Base-by-base conservation (phyloP, 2,113 vertebrate species). In the Psittacula cyanocephala region DNA sequence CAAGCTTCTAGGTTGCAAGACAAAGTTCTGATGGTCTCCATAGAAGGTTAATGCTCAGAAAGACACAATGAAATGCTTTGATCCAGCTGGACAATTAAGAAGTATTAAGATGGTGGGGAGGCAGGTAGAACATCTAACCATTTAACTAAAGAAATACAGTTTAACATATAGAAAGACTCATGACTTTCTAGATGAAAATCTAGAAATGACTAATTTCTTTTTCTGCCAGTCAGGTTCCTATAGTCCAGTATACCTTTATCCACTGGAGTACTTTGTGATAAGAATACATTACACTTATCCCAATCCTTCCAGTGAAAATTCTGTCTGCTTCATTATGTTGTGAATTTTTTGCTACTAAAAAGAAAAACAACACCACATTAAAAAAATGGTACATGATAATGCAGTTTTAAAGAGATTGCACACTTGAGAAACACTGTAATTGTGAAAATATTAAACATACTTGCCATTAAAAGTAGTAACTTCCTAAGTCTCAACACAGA, bases 241-340 rank as follows among this genome's bases (percentile, higher is more conserved):
- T 53, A 89, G 84, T 17, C 44, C 59, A 69, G 50, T 53, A 87
- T 99, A 99, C 99, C 99, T 99, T 99, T 62, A 78, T 68, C 99
- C 99, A 99, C 18, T 99, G 98, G 62, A 98, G 97, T 16, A 95
- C 96, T 96, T 97, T 98, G 97, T 99, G 97, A 83, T 99, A 99
- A 49, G 97, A 98, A 89, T 98, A 98, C 97, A 99, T 98, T n/a
- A 99, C 97, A 9, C 98, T 99, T 77, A 99, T 98, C 70, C 99
- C 99, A 49, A 98, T 98, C 91, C 99, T 98, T 82, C 99, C 99
- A 60, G 99, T 94, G 92, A 98, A 98, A 77, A 82, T 97, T 96
- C 82, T 98, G 82, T 98, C 86, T 77, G 97, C 89, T 77, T 98
- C 98, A 93, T 97, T 97, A 27, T 95, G 94, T 19, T 80, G 87